Evolutionary conservation across 2,888 invertebrate genomes (phyloP), one percentile per base, ranked within the genome.

Genomic region (Eucera pruinosa): DNA sequence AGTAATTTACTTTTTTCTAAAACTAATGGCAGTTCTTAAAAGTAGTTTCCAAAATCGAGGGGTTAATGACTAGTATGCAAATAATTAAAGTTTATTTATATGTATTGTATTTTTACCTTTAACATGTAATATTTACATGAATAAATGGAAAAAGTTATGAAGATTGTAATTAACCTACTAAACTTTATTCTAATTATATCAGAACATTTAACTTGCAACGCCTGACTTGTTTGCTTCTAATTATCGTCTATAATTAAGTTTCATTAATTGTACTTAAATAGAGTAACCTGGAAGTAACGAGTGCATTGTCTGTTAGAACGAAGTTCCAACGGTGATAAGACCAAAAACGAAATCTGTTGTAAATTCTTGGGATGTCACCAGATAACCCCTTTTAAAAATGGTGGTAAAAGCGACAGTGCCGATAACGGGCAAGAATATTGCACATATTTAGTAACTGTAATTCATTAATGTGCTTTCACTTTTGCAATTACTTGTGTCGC

Each of bases 321-420:
- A 48, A 23, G 47, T 62, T 55, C 20, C 30, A 58, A 7, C 18
- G 11, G 20, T 52, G 68, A 70, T 78, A 75, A 73, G 20, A 43
- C 36, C 43, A 23, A 30, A 67, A 43, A 61, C 45, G 66, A 72
- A 69, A 62, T 70, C 48, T 54, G 68, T 61, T 78, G 33, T 73
- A 80, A 83, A 83, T 80, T 80, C 67, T 43, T 60, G 54, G 36
- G 50, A 57, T 52, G 57, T 61, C 69, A 45, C 2, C n/a, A 78
- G 83, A 83, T 78, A 80, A 78, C 71, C 66, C 33, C 25, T 15
- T 25, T 41, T 23, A 73, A 68, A 68, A 73, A 39, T 52, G 39
- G 43, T 33, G 27, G 11, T 48, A 45, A 25, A 45, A 39, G 30
- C 30, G 47, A 36, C 36, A 20, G n/a, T 2, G 25, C 5, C 39